A percentile compares a stretch with the other conserved stretches of the same genome.
Evolutionary conservation across 2,888 invertebrate genomes (phyloP).

Genomic region (Dicyrtoma fusca): DNA sequence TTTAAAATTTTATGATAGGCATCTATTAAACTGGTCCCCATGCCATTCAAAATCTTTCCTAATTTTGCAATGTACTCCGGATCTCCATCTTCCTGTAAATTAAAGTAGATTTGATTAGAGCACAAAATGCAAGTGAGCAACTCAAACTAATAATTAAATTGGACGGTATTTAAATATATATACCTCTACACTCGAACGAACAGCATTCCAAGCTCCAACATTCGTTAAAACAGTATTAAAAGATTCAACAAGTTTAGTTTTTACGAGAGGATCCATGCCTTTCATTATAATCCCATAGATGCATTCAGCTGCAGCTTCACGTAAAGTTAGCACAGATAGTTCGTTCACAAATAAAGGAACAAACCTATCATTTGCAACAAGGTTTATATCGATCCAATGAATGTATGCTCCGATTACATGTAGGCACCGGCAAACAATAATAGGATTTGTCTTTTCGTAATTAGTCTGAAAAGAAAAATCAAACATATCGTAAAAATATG

Average conservation of each 20-base stretch:
- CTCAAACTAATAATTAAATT: not conserved
- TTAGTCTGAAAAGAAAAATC: conserved; percentile 59
- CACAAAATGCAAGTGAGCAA: no score
- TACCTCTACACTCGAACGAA: conserved; percentile 35
- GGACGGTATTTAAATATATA: not conserved
- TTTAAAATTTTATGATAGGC: conserved; percentile 61
- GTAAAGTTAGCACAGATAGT: conserved; percentile 58
- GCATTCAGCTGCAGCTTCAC: conserved; percentile 64
- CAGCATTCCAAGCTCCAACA: conserved; percentile 48
- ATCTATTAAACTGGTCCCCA: conserved; percentile 62
- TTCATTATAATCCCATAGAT: conserved; percentile 64
- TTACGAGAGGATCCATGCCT: conserved; percentile 66
- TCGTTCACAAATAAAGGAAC: conserved; percentile 62
- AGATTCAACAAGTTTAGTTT: conserved; percentile 61
- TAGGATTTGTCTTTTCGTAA: conserved; percentile 50
- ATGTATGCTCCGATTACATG: conserved; percentile 63
- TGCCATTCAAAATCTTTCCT: conserved; percentile 62
- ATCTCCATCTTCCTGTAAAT: conserved; percentile 61
- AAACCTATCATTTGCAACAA: conserved; percentile 65
- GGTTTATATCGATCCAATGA: conserved; percentile 66
- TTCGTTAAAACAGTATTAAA: conserved; percentile 47
- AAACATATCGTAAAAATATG: not conserved
- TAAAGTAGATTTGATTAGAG: conserved; percentile 29
- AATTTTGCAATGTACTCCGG: conserved; percentile 63
- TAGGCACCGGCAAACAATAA: conserved; percentile 43